Evolutionary conservation across 2,888 invertebrate genomes (phyloP).

Genomic region (Villa cingulata): DNA sequence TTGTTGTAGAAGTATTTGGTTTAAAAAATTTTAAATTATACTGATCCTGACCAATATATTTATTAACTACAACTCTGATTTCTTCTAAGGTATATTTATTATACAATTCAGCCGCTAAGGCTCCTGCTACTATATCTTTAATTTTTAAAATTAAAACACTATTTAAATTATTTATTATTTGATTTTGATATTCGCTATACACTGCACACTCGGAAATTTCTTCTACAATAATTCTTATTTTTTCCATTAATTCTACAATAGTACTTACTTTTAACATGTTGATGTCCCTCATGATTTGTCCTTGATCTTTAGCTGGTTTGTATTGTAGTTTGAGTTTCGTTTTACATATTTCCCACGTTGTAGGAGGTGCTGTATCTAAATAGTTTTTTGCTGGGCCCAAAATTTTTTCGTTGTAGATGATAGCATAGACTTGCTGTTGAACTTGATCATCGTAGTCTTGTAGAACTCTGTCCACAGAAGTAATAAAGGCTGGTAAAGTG

Average conservation of each 20-base stretch:
- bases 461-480: neutral
- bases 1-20: no score
- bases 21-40: neutral
- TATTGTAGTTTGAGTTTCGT: constrained; percentile 7
- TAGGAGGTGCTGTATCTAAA: constrained; percentile 1
- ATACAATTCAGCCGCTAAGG: constrained; percentile 6
- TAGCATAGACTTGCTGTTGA: neutral
- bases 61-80: constrained; percentile 5
- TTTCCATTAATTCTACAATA: constrained; percentile 6
- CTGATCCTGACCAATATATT: constrained; percentile 5
- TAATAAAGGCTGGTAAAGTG: neutral
- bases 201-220: constrained; percentile 8
- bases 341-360: constrained; percentile 5
- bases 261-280: constrained; percentile 6
- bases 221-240: constrained; percentile 5
- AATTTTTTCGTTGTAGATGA: neutral
- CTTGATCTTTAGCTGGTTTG: constrained; percentile 2
- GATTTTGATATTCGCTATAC: constrained; percentile 4
- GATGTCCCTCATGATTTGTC: neutral
- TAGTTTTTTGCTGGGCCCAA: constrained; percentile 7
- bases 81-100: constrained; percentile 6
- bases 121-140: constrained; percentile 3
- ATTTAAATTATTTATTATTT: constrained; percentile 4
- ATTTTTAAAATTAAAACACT: constrained; percentile 8
- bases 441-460: neutral